Base-by-base conservation (phyloP, 1,140 invertebrate species). In the Caenorhabditis tropicalis region DNA sequence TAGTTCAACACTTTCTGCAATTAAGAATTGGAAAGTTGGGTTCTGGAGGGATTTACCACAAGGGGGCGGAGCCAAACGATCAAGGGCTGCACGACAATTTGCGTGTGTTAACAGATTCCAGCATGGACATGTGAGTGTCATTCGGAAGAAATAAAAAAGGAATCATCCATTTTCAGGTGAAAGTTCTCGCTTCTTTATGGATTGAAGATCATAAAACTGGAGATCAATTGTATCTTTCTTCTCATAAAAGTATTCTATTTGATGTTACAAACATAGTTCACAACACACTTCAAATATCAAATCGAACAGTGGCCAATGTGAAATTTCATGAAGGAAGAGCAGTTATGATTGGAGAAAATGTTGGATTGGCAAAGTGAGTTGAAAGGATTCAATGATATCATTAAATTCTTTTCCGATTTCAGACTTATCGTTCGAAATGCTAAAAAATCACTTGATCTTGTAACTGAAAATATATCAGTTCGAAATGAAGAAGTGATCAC, bases 11-110 rank as follows among this genome's bases (percentile, higher is more conserved):
- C 58, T 58, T 65, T 82, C 58, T 4, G 65, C 53, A 10, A 84
- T 80, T 15, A 79, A 46, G 36, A 56, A 81, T 21, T 81, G 48
- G 51, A 81, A 51, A 53, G 48, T 80, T 2, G 51, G 31, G 1
- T 58, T 48, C 31, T 81, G 53, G 31, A 85, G 31, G 53, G 43
- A 53, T 51, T 33, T 84, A 2, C 74, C 33, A 95, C 96, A 89
- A 94, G 98, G 21, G 94, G 95, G 84, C 94, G 98, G 1, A 94
- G 94, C 1, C 96, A 99, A 92, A 94, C 94, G 60, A 94, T 95
- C 85, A 49, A 65, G 83, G 36, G 79, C 84, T 24, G 86, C 86
- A 6, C 82, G 81, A 24, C 86, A 87, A 39, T 87, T 87, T 36
- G 51, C 84, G 0, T 87, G 86, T 65, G 74, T 46, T 24, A 86